Conservation (phyloP, 2,888 invertebrate species). For the Mesoligia furuncula region DNA sequence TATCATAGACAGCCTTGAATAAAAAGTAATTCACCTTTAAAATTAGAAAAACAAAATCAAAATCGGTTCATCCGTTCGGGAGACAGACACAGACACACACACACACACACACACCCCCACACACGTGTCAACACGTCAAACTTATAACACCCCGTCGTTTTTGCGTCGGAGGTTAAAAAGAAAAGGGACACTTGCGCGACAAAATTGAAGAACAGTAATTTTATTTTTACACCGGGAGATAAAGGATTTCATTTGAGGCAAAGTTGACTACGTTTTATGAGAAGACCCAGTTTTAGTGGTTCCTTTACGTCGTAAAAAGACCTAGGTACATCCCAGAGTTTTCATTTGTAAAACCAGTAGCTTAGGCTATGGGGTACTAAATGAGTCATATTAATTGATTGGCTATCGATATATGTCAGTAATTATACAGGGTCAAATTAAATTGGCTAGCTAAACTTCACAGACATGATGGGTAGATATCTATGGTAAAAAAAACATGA, state of each 20-base stretch:
- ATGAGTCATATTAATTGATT: conserved; percentile 1
- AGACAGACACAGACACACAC: too few species aligned
- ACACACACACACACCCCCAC: too few species aligned
- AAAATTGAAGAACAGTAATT: conserved; percentile 27
- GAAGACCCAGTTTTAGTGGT: conserved; percentile 35
- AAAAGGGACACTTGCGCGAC: not conserved
- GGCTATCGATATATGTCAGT: not conserved
- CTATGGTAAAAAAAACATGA: too few species aligned
- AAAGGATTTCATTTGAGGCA: conserved; percentile 40
- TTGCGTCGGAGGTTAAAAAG: too few species aligned
- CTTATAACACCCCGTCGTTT: too few species aligned
- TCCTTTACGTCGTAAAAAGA: conserved; percentile 32
- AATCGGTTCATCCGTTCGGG: too few species aligned
- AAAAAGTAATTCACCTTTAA: too few species aligned
- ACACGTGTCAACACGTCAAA: too few species aligned
- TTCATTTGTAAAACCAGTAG: conserved; percentile 29
- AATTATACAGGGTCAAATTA: not conserved
- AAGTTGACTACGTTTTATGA: conserved; percentile 40
- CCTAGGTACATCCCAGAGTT: conserved; percentile 12
- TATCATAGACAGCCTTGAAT: not conserved
- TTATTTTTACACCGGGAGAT: conserved; percentile 40
- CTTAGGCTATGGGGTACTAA: not conserved
- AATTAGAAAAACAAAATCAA: too few species aligned
- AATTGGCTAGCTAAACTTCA: too few species aligned
- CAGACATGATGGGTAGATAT: too few species aligned